phyloP scores from a whole-genome alignment of 1,140 invertebrate species.

The Tigriopus japonicus region DNA sequence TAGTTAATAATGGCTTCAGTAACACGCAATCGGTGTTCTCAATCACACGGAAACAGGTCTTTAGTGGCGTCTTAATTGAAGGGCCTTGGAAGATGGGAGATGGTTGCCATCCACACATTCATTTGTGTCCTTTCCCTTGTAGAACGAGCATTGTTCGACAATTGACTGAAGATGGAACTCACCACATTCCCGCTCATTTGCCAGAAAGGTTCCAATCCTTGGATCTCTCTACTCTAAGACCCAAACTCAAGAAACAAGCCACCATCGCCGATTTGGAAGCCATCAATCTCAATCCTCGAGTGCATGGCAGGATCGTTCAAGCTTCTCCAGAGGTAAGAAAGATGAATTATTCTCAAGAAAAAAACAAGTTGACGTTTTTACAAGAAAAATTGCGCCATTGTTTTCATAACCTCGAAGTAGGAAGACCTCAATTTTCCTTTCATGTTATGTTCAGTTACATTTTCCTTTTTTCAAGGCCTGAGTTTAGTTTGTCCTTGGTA shows the following conservation, averaged over 20 bases:
- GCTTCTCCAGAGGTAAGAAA: no score
- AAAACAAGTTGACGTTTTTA: no score
- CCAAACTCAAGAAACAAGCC: not conserved
- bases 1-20: not conserved
- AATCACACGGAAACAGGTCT: no score
- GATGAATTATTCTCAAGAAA: no score
- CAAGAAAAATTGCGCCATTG: no score
- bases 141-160: conserved; percentile 7
- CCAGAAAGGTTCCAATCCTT: not conserved
- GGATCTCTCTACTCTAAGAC: not conserved
- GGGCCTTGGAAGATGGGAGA: not conserved
- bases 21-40: no score
- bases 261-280: not conserved
- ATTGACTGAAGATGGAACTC: conserved; percentile 10
- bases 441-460: no score
- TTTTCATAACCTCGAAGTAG: no score
- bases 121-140: not conserved
- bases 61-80: no score
- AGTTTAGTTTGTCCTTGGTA: no score
- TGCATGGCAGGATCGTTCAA: not conserved
- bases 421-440: no score
- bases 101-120: not conserved
- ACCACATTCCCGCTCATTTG: not conserved
- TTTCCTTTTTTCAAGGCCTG: no score
- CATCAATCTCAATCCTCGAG: not conserved